These are phyloP conservation scores for Sylvilagus bachmani DNA, from an alignment of 2,113 vertebrate species.

Conservation along the genomic window DNA sequence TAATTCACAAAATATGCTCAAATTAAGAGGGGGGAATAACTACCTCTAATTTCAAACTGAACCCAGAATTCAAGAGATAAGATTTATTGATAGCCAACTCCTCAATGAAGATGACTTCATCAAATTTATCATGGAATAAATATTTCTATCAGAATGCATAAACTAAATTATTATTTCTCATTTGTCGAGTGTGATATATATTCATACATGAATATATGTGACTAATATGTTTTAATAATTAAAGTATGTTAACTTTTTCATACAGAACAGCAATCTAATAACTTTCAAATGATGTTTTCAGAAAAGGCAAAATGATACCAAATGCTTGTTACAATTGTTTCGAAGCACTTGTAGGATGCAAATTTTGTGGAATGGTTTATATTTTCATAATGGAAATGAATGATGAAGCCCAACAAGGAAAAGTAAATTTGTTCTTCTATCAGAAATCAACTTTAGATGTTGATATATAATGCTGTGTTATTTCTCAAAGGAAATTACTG, in stretches of 20 bases:
- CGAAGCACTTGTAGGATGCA: not conserved
- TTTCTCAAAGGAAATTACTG: slow-evolving; percentile 49
- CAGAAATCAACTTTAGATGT: not conserved
- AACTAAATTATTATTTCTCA: not conserved
- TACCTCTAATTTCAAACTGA: not conserved
- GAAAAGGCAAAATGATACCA: not conserved
- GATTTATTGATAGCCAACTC: not conserved
- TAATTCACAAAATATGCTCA: not conserved
- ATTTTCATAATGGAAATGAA: not conserved
- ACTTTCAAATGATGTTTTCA: not conserved
- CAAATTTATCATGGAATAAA: not conserved
- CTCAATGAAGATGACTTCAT: not conserved
- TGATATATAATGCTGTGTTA: not conserved
- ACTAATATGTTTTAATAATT: not conserved
- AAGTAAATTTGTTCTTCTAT: not conserved
- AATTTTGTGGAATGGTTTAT: not conserved
- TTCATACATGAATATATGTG: fast-evolving
- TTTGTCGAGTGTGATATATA: not conserved
- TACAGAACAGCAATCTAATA: not conserved
- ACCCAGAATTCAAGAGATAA: not conserved
- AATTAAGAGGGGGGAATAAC: not conserved
- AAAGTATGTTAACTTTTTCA: not conserved
- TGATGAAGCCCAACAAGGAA: not conserved
- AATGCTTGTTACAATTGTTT: not conserved
- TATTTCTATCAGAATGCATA: not conserved